A percentile compares a stretch with the other conserved stretches of the same genome.
phyloP scores from a whole-genome alignment of 2,797 vertebrate species.

The Enteromius fasciolatus region DNA sequence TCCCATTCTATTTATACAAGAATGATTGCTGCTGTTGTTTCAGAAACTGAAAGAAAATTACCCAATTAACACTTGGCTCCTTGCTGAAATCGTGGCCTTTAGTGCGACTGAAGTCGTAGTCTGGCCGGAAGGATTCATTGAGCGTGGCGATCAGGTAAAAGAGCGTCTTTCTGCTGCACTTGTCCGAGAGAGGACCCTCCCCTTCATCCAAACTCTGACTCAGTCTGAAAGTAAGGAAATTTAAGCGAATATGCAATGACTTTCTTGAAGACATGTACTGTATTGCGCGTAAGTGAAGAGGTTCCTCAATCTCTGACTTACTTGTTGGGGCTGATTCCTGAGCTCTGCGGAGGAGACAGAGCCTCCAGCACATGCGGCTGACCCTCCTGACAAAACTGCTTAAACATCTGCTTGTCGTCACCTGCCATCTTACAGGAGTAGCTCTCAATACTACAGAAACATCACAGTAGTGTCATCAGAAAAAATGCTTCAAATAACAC shows the following conservation, averaged over 20 bases:
- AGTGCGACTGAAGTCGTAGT: slow-evolving; percentile 70
- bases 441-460: slow-evolving; percentile 66
- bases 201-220: slow-evolving; percentile 68
- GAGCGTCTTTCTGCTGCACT: slow-evolving; percentile 68
- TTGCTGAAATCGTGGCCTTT: slow-evolving; percentile 69
- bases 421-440: slow-evolving; percentile 73
- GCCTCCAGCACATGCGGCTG: slow-evolving; percentile 67
- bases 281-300: not conserved
- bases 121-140: slow-evolving; percentile 67
- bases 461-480: not conserved
- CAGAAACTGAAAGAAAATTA: slow-evolving; percentile 20
- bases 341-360: slow-evolving; percentile 66
- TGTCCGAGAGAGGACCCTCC: slow-evolving; percentile 65
- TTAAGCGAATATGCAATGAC: not conserved
- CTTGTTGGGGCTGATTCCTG: slow-evolving; percentile 67
- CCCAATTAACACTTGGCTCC: slow-evolving; percentile 69
- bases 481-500: not conserved
- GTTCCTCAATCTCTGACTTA: slow-evolving; percentile 32
- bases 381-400: slow-evolving; percentile 70
- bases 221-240: slow-evolving; percentile 52
- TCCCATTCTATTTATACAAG: not conserved
- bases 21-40: not conserved
- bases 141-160: slow-evolving; percentile 70
- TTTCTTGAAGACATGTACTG: not conserved
- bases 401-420: slow-evolving; percentile 73